Conservation (phyloP, 2,888 invertebrate genomes). For the Drosophila pseudotalamancana region DNA sequence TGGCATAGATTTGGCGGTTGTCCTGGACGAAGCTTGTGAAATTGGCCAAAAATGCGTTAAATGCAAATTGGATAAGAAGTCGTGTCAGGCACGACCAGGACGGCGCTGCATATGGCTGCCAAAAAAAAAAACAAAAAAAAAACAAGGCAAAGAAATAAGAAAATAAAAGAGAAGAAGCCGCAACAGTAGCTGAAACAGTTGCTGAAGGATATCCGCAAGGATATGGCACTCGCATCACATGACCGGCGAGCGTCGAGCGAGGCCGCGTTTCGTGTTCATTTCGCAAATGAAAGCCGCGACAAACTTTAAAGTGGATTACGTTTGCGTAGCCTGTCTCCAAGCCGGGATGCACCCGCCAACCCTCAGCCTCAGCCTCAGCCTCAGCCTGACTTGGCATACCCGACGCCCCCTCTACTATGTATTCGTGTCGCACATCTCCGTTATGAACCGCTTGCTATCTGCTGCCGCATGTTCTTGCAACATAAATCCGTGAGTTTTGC, state of each 20-base stretch:
- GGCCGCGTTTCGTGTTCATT: slow-evolving; percentile 69
- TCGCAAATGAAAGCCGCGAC: slow-evolving; percentile 66
- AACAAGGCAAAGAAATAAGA: neutral
- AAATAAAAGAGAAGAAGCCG: slow-evolving; percentile 13
- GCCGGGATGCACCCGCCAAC: slow-evolving; percentile 8
- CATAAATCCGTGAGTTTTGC: slow-evolving; percentile 81
- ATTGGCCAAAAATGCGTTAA: slow-evolving; percentile 77
- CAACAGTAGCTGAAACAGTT: slow-evolving; percentile 14
- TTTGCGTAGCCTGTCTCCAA: slow-evolving; percentile 54
- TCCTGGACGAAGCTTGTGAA: slow-evolving; percentile 30
- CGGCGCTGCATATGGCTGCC: slow-evolving; percentile 55
- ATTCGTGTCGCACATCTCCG: slow-evolving; percentile 19
- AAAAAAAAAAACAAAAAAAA: slow-evolving; percentile 17
- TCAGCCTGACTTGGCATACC: too few species aligned
- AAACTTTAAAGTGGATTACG: slow-evolving; percentile 81
- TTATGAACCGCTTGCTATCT: slow-evolving; percentile 49
- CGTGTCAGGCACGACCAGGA: slow-evolving; percentile 45
- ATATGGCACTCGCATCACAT: slow-evolving; percentile 66
- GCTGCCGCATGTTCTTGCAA: slow-evolving; percentile 64
- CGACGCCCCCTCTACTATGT: slow-evolving; percentile 10
- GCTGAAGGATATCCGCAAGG: slow-evolving; percentile 73
- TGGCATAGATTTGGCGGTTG: slow-evolving; percentile 37
- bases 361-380: neutral
- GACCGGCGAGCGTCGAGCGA: slow-evolving; percentile 42
- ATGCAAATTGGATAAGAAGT: slow-evolving; percentile 79